These are phyloP conservation scores for Cremastobaeus sp. DNA, from an alignment of 2,888 invertebrate species.

Conservation along the genomic window DNA sequence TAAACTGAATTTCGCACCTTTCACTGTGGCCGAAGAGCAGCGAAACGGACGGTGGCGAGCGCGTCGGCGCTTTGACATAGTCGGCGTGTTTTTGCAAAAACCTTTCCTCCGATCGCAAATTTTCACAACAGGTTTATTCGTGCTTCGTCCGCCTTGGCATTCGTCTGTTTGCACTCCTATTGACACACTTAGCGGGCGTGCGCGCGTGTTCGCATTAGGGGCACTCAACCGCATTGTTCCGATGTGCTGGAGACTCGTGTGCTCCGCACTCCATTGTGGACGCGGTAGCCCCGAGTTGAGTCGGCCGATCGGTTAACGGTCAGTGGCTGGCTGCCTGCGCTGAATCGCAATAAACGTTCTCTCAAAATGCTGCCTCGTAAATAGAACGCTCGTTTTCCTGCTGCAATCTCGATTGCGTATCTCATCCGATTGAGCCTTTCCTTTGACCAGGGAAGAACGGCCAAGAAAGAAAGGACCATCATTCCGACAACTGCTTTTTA, in stretches of 20 bases:
- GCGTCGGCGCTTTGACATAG: not conserved
- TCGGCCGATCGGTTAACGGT: conserved; percentile 57
- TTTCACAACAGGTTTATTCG: conserved; percentile 45
- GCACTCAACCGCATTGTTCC: conserved; percentile 54
- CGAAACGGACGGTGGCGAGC: not conserved
- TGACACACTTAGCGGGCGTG: conserved; percentile 70
- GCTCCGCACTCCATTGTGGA: conserved; percentile 14
- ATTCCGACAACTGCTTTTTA: conserved; percentile 5
- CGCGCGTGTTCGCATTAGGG: conserved; percentile 51
- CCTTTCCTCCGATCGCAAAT: conserved; percentile 23
- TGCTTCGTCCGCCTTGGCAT: conserved; percentile 19
- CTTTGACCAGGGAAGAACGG: not conserved
- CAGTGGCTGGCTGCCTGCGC: conserved; percentile 44
- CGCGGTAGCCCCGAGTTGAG: conserved; percentile 53
- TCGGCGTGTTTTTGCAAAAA: conserved; percentile 12
- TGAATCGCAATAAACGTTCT: conserved; percentile 52
- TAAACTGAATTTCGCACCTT: too few relatives aligned
- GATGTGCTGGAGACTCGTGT: conserved; percentile 17
- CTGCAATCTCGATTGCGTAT: conserved; percentile 42
- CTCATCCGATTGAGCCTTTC: conserved; percentile 36
- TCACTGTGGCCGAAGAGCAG: too few relatives aligned
- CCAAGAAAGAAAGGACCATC: conserved; percentile 12
- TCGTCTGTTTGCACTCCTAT: conserved; percentile 72
- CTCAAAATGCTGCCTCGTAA: conserved; percentile 54
- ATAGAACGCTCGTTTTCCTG: conserved; percentile 34